Evolutionary conservation across 2,797 vertebrate genomes (phyloP).

Genomic region (Dicrostonyx torquatus): DNA sequence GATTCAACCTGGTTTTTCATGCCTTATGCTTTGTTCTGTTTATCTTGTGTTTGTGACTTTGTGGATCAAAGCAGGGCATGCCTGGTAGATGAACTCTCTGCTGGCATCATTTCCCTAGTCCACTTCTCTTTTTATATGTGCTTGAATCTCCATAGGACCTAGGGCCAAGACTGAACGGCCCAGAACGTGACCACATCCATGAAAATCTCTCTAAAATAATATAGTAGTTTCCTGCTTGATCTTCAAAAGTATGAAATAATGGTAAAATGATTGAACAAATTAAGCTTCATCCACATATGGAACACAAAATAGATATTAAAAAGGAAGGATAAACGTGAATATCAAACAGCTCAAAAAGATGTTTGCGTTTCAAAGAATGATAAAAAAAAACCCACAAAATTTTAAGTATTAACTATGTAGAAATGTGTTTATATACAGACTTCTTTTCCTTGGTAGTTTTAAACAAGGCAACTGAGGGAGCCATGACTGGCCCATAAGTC

Average conservation of each 20-base stretch:
- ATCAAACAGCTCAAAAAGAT: conserved; percentile 44
- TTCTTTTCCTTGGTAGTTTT: conserved; percentile 49
- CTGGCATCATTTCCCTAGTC: too few relatives aligned
- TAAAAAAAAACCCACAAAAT: neutral
- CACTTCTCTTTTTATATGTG: conserved; percentile 20
- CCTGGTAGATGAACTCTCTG: neutral
- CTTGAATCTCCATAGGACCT: neutral
- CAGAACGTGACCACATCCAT: neutral
- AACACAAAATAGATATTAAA: conserved; percentile 33
- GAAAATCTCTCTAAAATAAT: conserved; percentile 46
- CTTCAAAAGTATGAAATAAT: conserved; percentile 54
- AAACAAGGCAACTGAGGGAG: conserved; percentile 1
- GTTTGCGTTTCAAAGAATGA: conserved; percentile 22
- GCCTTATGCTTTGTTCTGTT: neutral
- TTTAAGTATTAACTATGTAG: neutral
- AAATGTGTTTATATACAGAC: neutral
- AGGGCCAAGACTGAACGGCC: neutral
- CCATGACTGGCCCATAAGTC: neutral
- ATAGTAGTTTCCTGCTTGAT: neutral
- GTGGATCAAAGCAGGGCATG: neutral
- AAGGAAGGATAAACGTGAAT: neutral
- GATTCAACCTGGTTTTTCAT: neutral
- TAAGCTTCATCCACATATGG: neutral
- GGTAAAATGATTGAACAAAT: conserved; percentile 20
- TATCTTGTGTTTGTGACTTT: neutral